phyloP scores from a whole-genome alignment of 2,113 vertebrate genomes.

The Urocitellus parryii region DNA sequence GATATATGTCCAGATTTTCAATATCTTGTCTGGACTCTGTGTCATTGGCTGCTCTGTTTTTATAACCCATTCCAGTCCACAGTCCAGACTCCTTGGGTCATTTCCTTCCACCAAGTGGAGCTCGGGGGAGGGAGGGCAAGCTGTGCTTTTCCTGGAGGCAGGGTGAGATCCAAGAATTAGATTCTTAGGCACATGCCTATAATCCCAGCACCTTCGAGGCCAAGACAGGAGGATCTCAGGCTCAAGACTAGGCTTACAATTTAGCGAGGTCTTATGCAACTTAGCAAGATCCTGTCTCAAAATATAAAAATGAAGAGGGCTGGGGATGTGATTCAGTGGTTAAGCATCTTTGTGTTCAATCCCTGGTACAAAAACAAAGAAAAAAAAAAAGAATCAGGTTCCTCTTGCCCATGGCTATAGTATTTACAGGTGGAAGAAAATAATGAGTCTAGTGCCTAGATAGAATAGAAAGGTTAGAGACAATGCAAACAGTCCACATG shows the following conservation, averaged over 20 bases:
- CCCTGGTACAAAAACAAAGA: too few species aligned
- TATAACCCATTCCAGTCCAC: neutral
- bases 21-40: neutral
- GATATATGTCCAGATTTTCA: neutral
- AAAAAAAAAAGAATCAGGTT: neutral
- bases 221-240: too few species aligned
- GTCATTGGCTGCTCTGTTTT: neutral
- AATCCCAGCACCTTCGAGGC: too few species aligned
- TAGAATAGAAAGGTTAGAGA: neutral
- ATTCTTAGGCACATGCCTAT: too few species aligned
- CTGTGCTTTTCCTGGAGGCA: neutral
- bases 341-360: too few species aligned
- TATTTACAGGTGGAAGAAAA: conserved; percentile 17
- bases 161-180: neutral
- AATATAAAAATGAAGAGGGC: too few species aligned
- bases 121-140: neutral
- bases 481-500: neutral
- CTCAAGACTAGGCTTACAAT: too few species aligned
- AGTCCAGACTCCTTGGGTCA: neutral
- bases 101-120: neutral
- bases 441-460: neutral
- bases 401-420: neutral
- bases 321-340: too few species aligned
- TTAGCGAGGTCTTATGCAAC: too few species aligned
- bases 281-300: too few species aligned